A percentile compares a stretch with the other conserved stretches of the same genome.
phyloP scores from a whole-genome alignment of 2,888 invertebrate genomes.

The Oligia fasciuncula region DNA sequence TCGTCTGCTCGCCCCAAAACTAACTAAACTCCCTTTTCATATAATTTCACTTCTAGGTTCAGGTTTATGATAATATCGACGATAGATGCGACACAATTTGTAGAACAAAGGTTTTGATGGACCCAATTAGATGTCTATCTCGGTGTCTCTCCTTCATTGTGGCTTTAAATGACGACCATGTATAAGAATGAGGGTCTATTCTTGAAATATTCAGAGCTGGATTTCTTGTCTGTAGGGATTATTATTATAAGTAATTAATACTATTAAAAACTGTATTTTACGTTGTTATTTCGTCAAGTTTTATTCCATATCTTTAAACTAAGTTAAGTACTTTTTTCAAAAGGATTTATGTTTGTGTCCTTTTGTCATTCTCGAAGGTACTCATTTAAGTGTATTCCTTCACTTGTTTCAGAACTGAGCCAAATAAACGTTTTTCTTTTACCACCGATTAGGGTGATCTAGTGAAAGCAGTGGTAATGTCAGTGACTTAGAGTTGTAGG shows the following conservation, averaged over 20 bases:
- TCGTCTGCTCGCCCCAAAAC: not conserved
- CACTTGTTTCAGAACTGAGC: not conserved
- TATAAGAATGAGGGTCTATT: conserved; percentile 50
- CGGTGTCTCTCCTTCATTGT: conserved; percentile 40
- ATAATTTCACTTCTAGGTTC: conserved; percentile 13
- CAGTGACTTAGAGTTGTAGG: no score
- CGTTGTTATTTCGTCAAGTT: not conserved
- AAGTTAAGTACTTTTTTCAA: not conserved
- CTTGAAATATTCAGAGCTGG: conserved; percentile 21
- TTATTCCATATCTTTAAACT: not conserved
- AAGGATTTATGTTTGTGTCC: not conserved
- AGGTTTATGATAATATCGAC: conserved; percentile 38
- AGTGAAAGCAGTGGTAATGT: no score
- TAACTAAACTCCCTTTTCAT: not conserved
- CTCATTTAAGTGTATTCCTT: not conserved
- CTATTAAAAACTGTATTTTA: not conserved
- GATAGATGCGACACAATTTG: conserved; percentile 30
- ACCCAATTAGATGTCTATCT: conserved; percentile 54
- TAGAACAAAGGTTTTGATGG: conserved; percentile 40
- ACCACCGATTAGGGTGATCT: no score
- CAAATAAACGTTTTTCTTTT: not conserved
- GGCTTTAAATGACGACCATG: conserved; percentile 53
- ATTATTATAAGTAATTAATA: conserved; percentile 8
- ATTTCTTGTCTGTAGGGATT: conserved; percentile 15
- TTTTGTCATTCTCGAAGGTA: not conserved